phyloP scores from a whole-genome alignment of 2,113 vertebrate species.

The Takifugu bimaculatus region DNA sequence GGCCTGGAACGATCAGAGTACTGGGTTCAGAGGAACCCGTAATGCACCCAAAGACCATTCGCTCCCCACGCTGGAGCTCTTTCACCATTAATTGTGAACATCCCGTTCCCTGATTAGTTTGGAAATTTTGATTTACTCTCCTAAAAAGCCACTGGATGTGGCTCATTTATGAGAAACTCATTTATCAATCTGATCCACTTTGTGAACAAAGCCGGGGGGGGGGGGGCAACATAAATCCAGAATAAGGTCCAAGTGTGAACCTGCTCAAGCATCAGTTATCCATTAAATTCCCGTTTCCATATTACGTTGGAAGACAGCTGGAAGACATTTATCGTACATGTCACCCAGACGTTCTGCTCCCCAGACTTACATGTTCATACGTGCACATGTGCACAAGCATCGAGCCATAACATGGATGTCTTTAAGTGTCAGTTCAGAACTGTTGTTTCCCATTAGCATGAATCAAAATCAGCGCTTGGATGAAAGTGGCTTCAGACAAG shows the following conservation, averaged over 20 bases:
- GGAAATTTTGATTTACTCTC: background rate
- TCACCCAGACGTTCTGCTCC: no score
- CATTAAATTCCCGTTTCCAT: no score
- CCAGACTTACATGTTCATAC: no score
- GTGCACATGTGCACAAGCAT: no score
- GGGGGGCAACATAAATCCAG: background rate
- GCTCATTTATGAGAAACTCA: background rate
- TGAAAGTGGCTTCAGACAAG: background rate
- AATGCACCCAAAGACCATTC: background rate
- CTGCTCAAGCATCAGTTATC: no score
- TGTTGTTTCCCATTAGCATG: background rate
- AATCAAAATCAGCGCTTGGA: background rate
- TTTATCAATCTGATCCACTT: background rate
- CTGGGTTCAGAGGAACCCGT: conserved; percentile 1
- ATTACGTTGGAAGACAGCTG: no score
- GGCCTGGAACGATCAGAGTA: background rate
- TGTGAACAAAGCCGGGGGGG: background rate
- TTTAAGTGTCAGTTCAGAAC: no score
- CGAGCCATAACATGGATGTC: no score
- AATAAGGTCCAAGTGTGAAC: no score
- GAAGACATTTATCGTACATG: no score
- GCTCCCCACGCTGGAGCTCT: conserved; percentile 1
- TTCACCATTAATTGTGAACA: background rate
- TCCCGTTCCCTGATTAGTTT: background rate
- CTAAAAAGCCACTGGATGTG: background rate